phyloP scores from a whole-genome alignment of 2,797 vertebrate genomes.

The Pseudomugil tenellus region DNA sequence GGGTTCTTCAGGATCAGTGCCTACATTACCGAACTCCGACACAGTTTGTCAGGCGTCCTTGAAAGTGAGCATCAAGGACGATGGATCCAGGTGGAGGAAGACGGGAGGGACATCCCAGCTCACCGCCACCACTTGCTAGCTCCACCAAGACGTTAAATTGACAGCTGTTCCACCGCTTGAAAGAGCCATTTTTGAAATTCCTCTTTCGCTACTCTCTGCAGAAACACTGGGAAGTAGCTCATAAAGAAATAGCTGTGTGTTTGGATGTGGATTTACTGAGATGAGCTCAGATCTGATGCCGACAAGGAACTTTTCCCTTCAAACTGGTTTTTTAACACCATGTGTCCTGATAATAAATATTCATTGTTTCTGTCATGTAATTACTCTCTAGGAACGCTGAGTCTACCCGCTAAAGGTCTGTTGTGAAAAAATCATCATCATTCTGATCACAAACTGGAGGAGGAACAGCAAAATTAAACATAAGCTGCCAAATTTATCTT shows the following conservation, averaged over 20 bases:
- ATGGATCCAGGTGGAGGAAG: conserved; percentile 77
- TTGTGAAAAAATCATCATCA: no score
- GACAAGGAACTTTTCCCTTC: not conserved
- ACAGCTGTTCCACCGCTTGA: conserved; percentile 75
- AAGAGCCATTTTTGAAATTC: conserved; percentile 39
- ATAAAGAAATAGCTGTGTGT: conserved; percentile 35
- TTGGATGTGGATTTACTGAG: not conserved
- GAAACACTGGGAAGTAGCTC: conserved; percentile 42
- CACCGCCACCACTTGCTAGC: conserved; percentile 56
- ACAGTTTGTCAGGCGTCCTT: conserved; percentile 71
- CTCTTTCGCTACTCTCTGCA: conserved; percentile 34
- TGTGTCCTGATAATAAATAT: no score
- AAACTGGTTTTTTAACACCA: not conserved
- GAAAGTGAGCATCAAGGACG: conserved; percentile 75
- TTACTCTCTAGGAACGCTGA: not conserved
- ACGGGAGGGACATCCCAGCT: conserved; percentile 64
- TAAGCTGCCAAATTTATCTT: no score
- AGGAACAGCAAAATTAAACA: no score
- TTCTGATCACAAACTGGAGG: no score
- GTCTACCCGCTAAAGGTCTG: no score
- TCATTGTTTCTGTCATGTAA: not conserved
- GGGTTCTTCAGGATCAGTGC: conserved; percentile 74
- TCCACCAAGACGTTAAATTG: conserved; percentile 69
- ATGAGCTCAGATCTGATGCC: not conserved
- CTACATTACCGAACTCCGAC: conserved; percentile 69